Evolutionary conservation across 2,797 vertebrate species (phyloP), one percentile per base, ranked within the genome.

Genomic region (Crax fasciolata): DNA sequence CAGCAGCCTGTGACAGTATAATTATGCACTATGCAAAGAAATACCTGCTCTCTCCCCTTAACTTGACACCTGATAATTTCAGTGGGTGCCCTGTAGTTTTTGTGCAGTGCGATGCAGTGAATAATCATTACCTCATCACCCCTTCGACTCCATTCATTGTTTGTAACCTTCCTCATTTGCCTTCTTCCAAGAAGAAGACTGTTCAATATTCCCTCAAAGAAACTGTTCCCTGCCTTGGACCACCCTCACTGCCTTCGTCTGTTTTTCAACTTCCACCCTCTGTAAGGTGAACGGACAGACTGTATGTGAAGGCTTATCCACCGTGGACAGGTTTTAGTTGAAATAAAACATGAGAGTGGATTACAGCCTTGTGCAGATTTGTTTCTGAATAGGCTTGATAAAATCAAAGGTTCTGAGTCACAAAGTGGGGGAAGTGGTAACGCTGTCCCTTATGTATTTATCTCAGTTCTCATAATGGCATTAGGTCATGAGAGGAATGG

Each of bases 11-110:
- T 95, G 95, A 95, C 96, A 97, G 49, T 87, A 89, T 96, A 97
- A 96, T 97, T 94, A 93, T 92, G 86, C 57, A 67, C 51, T 89
- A 11, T 62, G 41, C 48, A 51, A 93, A 84, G 70, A 91, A 88
- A 87, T 92, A 90, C 71, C 74, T 82, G 59, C 67, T 91, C 43
- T 78, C 48, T 91, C 28, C 54, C 89, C 57, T 72, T 82, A 73
- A 71, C 87, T 12, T 97, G 95, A 87, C 94, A 96, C 71, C 71
- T 74, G 49, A 28, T 97, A 97, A 97, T 97, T 97, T 95, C 67
- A 82, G 80, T 39, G 71, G 67, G 59, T 95, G 77, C 90, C 91
- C 71, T 93, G 41, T 82, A 79, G 59, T 79, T 95, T 96, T 90
- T 95, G 48, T 89, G 46, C 87, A 52, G 83, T 68, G 66, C 14